These are phyloP conservation scores for Elephantulus edwardii DNA, from an alignment of 2,113 vertebrate genomes.

Conservation along the genomic window DNA sequence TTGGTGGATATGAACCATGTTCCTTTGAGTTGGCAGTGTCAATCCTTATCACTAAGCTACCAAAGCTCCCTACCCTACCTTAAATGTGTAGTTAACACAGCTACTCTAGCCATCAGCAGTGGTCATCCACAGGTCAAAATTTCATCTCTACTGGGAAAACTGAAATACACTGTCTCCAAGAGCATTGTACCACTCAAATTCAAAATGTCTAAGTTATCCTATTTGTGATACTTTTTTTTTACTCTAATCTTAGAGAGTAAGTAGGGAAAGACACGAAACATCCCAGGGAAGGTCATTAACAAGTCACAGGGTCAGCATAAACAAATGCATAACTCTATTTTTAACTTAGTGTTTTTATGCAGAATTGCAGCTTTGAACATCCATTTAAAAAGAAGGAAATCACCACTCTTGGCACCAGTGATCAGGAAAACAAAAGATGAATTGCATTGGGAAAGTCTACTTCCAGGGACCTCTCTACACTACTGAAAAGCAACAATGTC, in stretches of 20 bases:
- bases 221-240: fast-evolving
- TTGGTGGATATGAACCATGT: too few relatives aligned
- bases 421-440: too few relatives aligned
- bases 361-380: not conserved
- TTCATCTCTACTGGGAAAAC: not conserved
- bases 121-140: fast-evolving
- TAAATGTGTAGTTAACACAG: too few relatives aligned
- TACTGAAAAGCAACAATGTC: too few relatives aligned
- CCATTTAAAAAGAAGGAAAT: not conserved
- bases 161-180: too few relatives aligned
- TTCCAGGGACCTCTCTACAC: too few relatives aligned
- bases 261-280: not conserved
- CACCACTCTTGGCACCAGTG: not conserved
- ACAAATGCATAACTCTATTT: not conserved
- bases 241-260: not conserved
- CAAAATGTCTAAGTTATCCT: fast-evolving
- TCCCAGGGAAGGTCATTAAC: not conserved
- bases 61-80: too few relatives aligned
- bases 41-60: too few relatives aligned
- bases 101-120: fast-evolving
- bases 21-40: too few relatives aligned
- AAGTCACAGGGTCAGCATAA: not conserved
- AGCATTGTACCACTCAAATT: not conserved
- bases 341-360: too few relatives aligned
- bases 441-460: too few relatives aligned